Percentiles rank a stretch among this genome's conserved stretches.
These are phyloP conservation scores for Ochropleura plecta DNA, from an alignment of 2,888 invertebrate genomes.

Conservation along the genomic window DNA sequence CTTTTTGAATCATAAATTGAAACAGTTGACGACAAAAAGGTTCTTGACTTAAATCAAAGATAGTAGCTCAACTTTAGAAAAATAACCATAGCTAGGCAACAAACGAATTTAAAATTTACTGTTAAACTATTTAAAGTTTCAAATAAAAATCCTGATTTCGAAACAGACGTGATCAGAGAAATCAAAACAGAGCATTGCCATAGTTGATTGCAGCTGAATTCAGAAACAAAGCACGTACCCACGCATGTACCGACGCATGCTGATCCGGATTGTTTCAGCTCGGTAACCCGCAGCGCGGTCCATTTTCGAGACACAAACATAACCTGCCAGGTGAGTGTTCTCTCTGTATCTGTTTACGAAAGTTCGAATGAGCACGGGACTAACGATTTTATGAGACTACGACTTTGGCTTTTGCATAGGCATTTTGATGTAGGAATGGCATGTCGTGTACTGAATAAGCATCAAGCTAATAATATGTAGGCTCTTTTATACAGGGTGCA, in stretches of 20 bases:
- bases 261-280: conserved; percentile 14
- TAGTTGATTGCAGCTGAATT: not conserved
- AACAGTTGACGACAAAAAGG: not conserved
- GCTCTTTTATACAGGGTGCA: no score
- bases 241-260: conserved; percentile 4
- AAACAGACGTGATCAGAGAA: not conserved
- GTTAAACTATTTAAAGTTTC: not conserved
- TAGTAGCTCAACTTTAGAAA: not conserved
- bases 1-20: not conserved
- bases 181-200: not conserved
- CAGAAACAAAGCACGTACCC: conserved; percentile 10
- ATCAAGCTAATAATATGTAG: not conserved
- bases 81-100: no score
- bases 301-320: conserved; percentile 23
- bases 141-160: not conserved
- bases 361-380: no score
- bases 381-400: not conserved
- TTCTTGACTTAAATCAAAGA: not conserved
- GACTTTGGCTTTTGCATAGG: not conserved
- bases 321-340: not conserved
- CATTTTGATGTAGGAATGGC: not conserved
- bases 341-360: not conserved
- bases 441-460: not conserved
- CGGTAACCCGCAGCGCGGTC: not conserved
- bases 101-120: not conserved